Percentiles rank a stretch among this genome's conserved stretches.
Conservation (phyloP, 2,113 vertebrate genomes). For the Alectura lathami region DNA sequence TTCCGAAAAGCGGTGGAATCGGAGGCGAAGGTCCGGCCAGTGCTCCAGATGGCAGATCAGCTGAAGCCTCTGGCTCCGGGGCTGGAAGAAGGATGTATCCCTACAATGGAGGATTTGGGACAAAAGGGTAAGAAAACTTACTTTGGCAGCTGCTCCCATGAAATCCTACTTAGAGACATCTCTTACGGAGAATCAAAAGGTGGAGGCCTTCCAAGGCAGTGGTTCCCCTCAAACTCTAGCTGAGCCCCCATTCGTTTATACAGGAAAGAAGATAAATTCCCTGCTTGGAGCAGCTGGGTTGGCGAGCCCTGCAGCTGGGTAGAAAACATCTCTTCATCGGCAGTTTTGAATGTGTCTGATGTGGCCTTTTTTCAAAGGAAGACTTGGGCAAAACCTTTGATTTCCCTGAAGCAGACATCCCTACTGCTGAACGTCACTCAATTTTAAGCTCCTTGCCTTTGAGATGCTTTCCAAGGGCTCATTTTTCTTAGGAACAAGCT, state of each 20-base stretch:
- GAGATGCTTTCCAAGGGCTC: background rate
- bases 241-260: background rate
- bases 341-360: background rate
- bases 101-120: conserved; percentile 74
- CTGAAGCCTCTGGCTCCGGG: conserved; percentile 76
- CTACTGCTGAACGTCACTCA: background rate
- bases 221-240: background rate
- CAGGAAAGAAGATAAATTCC: background rate
- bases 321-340: background rate
- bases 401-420: background rate
- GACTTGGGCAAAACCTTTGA: background rate
- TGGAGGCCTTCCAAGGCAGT: background rate
- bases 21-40: conserved; percentile 70
- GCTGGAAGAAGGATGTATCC: conserved; percentile 79
- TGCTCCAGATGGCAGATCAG: conserved; percentile 60
- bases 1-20: conserved; percentile 81
- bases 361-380: background rate
- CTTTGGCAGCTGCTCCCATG: background rate
- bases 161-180: background rate
- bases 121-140: conserved; percentile 69
- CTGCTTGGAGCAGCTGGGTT: background rate
- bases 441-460: background rate
- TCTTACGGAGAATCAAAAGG: background rate
- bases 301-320: background rate
- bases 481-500: background rate